These are phyloP conservation scores for Lycodopsis pacificus DNA, from an alignment of 2,797 vertebrate species.

Conservation along the genomic window DNA sequence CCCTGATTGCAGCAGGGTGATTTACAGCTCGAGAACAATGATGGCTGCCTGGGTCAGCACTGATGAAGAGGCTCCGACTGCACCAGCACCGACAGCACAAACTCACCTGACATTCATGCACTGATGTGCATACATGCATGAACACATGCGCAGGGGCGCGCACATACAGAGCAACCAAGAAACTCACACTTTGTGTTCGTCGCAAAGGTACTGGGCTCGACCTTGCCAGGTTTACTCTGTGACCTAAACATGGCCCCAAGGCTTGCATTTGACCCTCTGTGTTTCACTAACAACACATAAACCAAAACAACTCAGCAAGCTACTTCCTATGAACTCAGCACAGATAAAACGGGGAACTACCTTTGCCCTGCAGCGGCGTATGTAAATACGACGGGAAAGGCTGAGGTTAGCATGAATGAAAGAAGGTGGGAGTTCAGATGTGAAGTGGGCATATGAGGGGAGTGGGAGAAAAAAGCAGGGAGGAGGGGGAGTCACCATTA, in stretches of 20 bases:
- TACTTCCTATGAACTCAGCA: slow-evolving; percentile 79
- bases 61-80: slow-evolving; percentile 74
- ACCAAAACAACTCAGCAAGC: slow-evolving; percentile 81
- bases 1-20: slow-evolving; percentile 86
- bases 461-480: slow-evolving; percentile 44
- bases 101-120: slow-evolving; percentile 70
- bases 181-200: slow-evolving; percentile 28
- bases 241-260: slow-evolving; percentile 63
- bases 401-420: slow-evolving; percentile 72
- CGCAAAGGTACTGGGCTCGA: slow-evolving; percentile 39
- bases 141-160: background rate
- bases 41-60: slow-evolving; percentile 79
- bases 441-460: slow-evolving; percentile 75
- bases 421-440: slow-evolving; percentile 76
- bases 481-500: slow-evolving; percentile 54
- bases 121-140: slow-evolving; percentile 64
- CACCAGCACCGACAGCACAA: slow-evolving; percentile 55
- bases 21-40: slow-evolving; percentile 83
- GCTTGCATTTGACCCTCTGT: slow-evolving; percentile 75
- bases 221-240: slow-evolving; percentile 55
- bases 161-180: slow-evolving; percentile 21
- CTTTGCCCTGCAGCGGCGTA: slow-evolving; percentile 69
- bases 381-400: slow-evolving; percentile 75
- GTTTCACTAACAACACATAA: slow-evolving; percentile 77
- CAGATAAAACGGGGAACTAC: slow-evolving; percentile 73